Conservation (phyloP, 2,888 invertebrate genomes). For the Agrochola circellaris region DNA sequence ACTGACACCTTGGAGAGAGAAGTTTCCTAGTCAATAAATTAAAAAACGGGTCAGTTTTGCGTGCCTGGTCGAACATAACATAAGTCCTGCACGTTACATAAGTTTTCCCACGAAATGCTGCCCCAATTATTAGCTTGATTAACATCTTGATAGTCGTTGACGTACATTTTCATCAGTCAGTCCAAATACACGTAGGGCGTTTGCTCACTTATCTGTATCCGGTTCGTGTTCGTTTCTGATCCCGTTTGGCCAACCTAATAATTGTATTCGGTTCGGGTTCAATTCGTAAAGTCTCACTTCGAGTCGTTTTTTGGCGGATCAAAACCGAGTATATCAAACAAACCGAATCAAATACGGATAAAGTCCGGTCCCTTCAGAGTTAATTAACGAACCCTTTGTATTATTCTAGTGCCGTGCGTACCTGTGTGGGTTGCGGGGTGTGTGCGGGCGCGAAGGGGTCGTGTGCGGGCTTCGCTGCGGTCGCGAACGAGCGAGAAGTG, state of each 20-base stretch:
- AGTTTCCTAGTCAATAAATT: background rate
- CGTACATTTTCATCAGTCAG: background rate
- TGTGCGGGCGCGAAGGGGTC: slow-evolving; percentile 91
- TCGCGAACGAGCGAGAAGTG: slow-evolving; percentile 74
- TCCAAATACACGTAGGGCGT: no score
- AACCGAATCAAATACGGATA: no score
- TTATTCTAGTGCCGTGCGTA: background rate
- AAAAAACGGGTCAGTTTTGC: background rate
- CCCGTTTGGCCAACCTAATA: no score
- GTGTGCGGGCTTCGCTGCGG: slow-evolving; percentile 69
- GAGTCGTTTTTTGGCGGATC: no score
- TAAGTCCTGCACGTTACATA: background rate
- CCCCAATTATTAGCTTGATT: background rate
- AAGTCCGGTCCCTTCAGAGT: background rate
- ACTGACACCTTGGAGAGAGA: no score
- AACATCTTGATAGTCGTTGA: no score
- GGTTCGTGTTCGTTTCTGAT: no score
- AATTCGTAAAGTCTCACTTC: no score
- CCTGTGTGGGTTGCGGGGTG: slow-evolving; percentile 64
- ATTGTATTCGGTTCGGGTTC: no score
- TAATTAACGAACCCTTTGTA: background rate
- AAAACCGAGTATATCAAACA: no score
- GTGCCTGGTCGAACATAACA: background rate
- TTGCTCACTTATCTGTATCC: no score
- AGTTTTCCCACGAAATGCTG: no score